Conservation (phyloP, 2,797 vertebrate genomes). For the Rhinatrema bivittatum region DNA sequence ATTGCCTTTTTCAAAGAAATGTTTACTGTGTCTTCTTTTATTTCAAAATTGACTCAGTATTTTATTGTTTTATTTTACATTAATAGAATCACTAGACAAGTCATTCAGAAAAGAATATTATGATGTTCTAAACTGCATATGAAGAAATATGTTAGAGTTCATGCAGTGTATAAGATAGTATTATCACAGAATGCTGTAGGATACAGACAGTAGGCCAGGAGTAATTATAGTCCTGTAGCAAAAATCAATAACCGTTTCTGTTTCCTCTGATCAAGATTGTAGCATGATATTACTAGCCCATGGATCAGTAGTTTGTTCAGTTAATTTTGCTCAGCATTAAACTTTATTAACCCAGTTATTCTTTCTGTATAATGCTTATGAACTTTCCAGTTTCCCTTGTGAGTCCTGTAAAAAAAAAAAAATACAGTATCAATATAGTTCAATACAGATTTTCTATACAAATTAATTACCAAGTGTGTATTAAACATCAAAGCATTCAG, state of each 20-base stretch:
- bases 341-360: not conserved
- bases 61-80: not conserved
- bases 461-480: too few species aligned
- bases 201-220: not conserved
- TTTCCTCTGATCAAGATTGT: conserved; percentile 1
- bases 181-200: conserved; percentile 5
- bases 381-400: accelerated
- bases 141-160: conserved; percentile 7
- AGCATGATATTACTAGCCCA: conserved; percentile 5
- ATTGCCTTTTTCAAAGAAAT: too few species aligned
- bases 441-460: too few species aligned
- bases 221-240: conserved; percentile 13
- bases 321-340: not conserved
- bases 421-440: too few species aligned
- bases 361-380: not conserved
- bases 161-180: not conserved
- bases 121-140: not conserved
- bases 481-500: too few species aligned
- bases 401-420: not conserved
- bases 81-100: not conserved
- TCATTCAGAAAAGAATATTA: not conserved
- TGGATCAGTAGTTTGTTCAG: not conserved
- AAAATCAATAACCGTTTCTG: conserved; percentile 19
- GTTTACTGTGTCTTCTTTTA: too few species aligned
- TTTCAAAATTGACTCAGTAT: too few species aligned